A percentile compares a stretch with the other conserved stretches of the same genome.
Conservation (phyloP, 2,113 vertebrate species). For the Sakesphorus luctuosus region DNA sequence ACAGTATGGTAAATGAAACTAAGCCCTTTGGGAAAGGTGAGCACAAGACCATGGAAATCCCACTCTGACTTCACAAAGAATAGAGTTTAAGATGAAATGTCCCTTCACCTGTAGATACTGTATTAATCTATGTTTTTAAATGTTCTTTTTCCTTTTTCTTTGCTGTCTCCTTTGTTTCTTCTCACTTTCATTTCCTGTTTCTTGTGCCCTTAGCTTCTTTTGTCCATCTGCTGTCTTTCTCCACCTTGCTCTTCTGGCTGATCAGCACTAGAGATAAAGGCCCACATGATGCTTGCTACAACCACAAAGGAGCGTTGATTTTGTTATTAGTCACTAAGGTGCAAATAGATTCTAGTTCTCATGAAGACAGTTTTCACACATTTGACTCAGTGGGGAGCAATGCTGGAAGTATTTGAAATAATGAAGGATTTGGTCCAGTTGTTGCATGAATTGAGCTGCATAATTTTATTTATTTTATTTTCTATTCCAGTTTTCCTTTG, state of each 20-base stretch:
- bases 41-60: not conserved
- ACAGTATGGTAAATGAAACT: not conserved
- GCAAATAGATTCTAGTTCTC: not conserved
- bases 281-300: not conserved
- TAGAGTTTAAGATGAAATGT: not conserved
- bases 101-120: not conserved
- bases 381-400: not conserved
- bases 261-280: not conserved
- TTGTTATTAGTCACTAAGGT: slow-evolving; percentile 14
- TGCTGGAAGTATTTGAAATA: slow-evolving; percentile 34
- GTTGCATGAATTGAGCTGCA: not conserved
- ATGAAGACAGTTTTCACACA: slow-evolving; percentile 24
- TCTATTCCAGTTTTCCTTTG: slow-evolving; percentile 3
- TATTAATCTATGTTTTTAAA: not conserved
- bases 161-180: not conserved
- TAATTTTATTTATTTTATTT: slow-evolving; percentile 58
- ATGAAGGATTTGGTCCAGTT: slow-evolving; percentile 31
- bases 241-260: not conserved
- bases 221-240: not conserved
- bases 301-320: slow-evolving; percentile 1
- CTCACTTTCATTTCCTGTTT: slow-evolving; percentile 31
- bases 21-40: not conserved
- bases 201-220: not conserved
- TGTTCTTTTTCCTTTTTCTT: not conserved
- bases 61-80: not conserved